A percentile compares a stretch with the other conserved stretches of the same genome.
These are phyloP conservation scores for Osmerus eperlanus DNA, from an alignment of 2,113 vertebrate species.

Conservation along the genomic window DNA sequence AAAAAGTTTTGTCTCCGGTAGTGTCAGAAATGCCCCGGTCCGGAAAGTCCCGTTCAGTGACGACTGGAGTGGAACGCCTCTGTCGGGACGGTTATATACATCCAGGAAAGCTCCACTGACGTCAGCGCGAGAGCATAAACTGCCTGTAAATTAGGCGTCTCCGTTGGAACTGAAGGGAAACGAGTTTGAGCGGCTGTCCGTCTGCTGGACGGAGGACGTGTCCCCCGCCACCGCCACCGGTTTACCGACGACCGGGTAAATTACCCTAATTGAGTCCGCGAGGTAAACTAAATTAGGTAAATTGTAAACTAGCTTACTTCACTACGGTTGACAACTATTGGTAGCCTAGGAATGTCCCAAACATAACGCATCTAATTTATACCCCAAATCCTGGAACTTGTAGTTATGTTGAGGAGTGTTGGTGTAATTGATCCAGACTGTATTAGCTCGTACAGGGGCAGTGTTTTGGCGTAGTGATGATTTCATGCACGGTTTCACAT, in stretches of 20 bases:
- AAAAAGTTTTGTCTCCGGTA: conserved; percentile 35
- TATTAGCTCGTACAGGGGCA: not conserved
- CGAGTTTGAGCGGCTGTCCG: conserved; percentile 14
- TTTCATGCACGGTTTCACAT: conserved; percentile 33
- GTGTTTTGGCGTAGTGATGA: conserved; percentile 26
- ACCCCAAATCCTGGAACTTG: not conserved
- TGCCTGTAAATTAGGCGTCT: conserved; percentile 66
- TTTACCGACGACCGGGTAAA: not conserved
- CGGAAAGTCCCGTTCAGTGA: conserved; percentile 50
- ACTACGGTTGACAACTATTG: too few relatives aligned
- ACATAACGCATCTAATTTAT: too few relatives aligned
- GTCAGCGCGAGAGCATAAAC: conserved; percentile 73
- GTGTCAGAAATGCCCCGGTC: conserved; percentile 22
- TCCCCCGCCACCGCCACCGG: not conserved
- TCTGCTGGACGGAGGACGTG: conserved; percentile 17
- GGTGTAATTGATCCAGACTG: not conserved
- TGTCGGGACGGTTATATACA: conserved; percentile 73
- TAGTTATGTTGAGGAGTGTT: not conserved
- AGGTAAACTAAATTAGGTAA: not conserved
- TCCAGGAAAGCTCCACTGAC: conserved; percentile 74
- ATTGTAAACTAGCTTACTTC: too few relatives aligned
- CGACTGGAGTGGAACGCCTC: conserved; percentile 43
- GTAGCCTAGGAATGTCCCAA: too few relatives aligned
- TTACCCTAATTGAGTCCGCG: not conserved
- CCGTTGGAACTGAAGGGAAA: conserved; percentile 33